Evolutionary conservation across 2,888 invertebrate species (phyloP).

Genomic region (Caenorhabditis sp.): DNA sequence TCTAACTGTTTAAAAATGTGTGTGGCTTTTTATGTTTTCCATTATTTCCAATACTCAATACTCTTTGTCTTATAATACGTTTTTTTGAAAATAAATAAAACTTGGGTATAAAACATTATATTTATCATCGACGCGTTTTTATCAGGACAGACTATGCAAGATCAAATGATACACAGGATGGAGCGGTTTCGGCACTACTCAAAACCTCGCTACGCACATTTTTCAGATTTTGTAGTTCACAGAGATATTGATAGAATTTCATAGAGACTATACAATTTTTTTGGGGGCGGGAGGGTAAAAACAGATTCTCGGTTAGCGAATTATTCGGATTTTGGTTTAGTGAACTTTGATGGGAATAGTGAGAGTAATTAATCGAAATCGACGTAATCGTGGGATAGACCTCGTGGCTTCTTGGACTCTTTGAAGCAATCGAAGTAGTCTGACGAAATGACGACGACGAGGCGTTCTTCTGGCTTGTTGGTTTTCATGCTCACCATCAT

Average conservation of each 20-base stretch:
- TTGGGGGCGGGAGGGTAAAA: background rate
- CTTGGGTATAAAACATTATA: no score
- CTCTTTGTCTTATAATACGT: no score
- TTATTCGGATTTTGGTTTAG: no score
- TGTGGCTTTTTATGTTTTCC: no score
- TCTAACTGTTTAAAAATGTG: no score
- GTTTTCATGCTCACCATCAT: background rate
- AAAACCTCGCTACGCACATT: conserved; percentile 4
- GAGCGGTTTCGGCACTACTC: conserved; percentile 2
- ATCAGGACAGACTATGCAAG: no score
- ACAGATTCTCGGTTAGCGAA: no score
- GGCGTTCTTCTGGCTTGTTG: background rate
- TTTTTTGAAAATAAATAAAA: no score
- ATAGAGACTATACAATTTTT: background rate
- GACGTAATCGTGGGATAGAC: background rate
- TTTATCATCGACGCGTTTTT: no score
- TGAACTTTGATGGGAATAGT: no score
- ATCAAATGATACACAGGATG: no score
- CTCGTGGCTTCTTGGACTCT: conserved; percentile 1
- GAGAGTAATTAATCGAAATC: background rate
- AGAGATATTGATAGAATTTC: background rate
- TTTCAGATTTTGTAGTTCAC: background rate
- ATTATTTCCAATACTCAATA: no score
- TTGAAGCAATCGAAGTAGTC: conserved; percentile 19
- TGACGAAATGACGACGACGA: conserved; percentile 1